Conservation (phyloP, 2,888 invertebrate species). For the Sipha maydis region DNA sequence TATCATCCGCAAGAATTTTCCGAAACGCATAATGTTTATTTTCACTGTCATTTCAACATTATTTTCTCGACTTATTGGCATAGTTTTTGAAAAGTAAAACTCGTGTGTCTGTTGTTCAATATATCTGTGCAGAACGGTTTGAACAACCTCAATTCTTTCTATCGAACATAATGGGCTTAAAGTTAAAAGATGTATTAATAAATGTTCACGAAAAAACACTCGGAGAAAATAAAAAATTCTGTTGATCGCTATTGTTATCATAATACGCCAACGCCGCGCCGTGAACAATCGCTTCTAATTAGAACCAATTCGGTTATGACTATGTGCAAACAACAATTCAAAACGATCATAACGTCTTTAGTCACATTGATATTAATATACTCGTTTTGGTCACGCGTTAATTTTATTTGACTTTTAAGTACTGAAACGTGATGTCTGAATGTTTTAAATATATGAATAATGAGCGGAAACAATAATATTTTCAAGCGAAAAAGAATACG, state of each 20-base stretch:
- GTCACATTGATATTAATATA: background rate
- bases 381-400: background rate
- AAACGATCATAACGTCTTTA: background rate
- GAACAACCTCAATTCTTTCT: background rate
- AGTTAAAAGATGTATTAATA: background rate
- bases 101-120: background rate
- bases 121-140: background rate
- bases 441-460: background rate
- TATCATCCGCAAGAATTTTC: background rate
- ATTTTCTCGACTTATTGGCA: background rate
- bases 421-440: background rate
- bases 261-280: background rate
- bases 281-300: conserved; percentile 5
- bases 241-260: conserved; percentile 17
- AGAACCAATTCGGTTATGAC: background rate
- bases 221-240: background rate
- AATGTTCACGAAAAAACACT: background rate
- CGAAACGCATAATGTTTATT: background rate
- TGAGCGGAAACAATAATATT: background rate
- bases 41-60: background rate
- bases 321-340: background rate
- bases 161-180: background rate
- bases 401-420: background rate
- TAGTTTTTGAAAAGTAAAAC: background rate
- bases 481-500: background rate